Percentiles rank a stretch among this genome's conserved stretches.
Evolutionary conservation across 2,797 vertebrate genomes (phyloP).

Genomic region (Diglossa cyanea): DNA sequence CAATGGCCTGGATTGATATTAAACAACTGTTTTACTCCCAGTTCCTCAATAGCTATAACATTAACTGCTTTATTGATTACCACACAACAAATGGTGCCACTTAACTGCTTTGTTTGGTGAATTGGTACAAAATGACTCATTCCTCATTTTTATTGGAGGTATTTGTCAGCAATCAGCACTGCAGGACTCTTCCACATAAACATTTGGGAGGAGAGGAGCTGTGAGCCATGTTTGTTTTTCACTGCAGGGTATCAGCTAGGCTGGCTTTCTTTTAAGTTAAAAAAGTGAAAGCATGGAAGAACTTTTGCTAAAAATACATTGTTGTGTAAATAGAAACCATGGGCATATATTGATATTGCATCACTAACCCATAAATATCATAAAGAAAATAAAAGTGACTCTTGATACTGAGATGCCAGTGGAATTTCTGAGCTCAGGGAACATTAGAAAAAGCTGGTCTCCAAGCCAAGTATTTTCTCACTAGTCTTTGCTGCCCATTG

Average conservation of each 20-base stretch:
- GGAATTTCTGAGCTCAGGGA: constrained; percentile 43
- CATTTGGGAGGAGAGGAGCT: neutral
- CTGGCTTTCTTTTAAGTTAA: constrained; percentile 1
- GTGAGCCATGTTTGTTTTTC: neutral
- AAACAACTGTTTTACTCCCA: neutral
- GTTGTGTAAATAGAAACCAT: constrained; percentile 40
- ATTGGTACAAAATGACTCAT: neutral
- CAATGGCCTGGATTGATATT: neutral
- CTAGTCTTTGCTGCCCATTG: neutral
- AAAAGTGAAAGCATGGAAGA: neutral
- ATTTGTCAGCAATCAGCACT: neutral
- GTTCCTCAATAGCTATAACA: neutral
- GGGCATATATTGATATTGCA: constrained; percentile 19
- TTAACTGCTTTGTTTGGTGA: neutral
- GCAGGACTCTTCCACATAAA: neutral
- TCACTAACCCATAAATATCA: constrained; percentile 37
- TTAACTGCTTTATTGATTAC: neutral
- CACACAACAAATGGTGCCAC: neutral
- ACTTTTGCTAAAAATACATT: constrained; percentile 11
- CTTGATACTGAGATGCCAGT: neutral
- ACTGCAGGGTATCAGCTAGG: neutral
- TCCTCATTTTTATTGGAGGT: neutral
- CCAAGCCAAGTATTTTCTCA: constrained; percentile 18
- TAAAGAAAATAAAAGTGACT: constrained; percentile 43
- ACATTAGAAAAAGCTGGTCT: neutral